These are phyloP conservation scores for Cecidostiba fungosa DNA, from an alignment of 2,888 invertebrate species.

Conservation along the genomic window DNA sequence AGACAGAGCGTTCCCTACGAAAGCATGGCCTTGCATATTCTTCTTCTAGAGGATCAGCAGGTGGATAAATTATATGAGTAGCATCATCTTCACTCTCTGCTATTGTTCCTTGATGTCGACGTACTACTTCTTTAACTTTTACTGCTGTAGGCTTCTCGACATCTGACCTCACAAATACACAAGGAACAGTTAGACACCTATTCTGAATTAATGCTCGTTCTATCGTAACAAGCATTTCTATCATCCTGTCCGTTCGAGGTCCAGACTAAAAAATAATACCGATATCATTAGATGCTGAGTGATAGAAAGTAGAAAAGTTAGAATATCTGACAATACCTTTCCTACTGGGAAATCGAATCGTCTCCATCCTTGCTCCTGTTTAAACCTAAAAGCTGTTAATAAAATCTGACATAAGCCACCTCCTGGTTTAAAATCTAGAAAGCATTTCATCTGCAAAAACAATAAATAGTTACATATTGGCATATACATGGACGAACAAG, in stretches of 20 bases:
- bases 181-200: conserved; percentile 90
- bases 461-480: conserved; percentile 1
- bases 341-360: conserved; percentile 95
- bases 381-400: conserved; percentile 96
- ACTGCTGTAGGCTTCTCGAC: conserved; percentile 90
- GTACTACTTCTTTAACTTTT: conserved; percentile 93
- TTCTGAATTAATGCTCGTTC: conserved; percentile 92
- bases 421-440: conserved; percentile 96
- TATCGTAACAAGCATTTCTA: conserved; percentile 95
- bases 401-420: conserved; percentile 96
- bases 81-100: conserved; percentile 93
- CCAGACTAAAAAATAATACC: conserved; percentile 85
- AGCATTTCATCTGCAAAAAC: conserved; percentile 91
- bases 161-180: conserved; percentile 91
- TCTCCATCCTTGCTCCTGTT: conserved; percentile 97
- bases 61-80: conserved; percentile 94
- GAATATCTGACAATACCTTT: conserved; percentile 82
- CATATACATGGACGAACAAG: not conserved
- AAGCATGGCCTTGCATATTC: conserved; percentile 95
- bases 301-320: conserved; percentile 17
- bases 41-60: conserved; percentile 92
- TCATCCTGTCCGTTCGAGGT: conserved; percentile 93
- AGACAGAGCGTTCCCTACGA: conserved; percentile 89
- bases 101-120: conserved; percentile 90
- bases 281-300: conserved; percentile 4